Evolutionary conservation across 2,888 invertebrate genomes (phyloP).

Genomic region (Netelia virgata): DNA sequence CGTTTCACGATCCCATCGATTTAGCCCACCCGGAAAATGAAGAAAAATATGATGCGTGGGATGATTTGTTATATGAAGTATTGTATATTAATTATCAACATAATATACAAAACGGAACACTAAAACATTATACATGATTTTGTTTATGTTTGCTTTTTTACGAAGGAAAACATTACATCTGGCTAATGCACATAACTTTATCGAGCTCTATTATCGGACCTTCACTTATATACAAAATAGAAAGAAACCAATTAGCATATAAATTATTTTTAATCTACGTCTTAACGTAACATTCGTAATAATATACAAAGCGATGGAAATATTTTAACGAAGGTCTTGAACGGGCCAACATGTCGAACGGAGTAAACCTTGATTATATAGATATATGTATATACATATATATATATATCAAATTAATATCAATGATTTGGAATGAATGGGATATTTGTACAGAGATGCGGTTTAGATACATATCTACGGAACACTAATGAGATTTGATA

Average conservation of each 20-base stretch:
- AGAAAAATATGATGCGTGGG: neutral
- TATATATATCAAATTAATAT: constrained; percentile 28
- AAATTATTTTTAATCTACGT: constrained; percentile 72
- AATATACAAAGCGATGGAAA: constrained; percentile 76
- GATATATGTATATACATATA: constrained; percentile 45
- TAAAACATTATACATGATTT: constrained; percentile 72
- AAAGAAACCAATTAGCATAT: constrained; percentile 73
- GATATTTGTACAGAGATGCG: constrained; percentile 67
- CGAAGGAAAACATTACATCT: constrained; percentile 76
- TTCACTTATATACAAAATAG: constrained; percentile 70
- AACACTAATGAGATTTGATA: constrained; percentile 77
- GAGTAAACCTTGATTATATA: constrained; percentile 52
- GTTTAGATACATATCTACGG: constrained; percentile 72
- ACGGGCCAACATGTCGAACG: constrained; percentile 45
- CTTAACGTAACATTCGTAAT: constrained; percentile 75
- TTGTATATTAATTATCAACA: constrained; percentile 79
- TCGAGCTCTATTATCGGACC: constrained; percentile 70
- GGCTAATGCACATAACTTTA: constrained; percentile 72
- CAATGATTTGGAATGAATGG: constrained; percentile 74
- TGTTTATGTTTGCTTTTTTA: constrained; percentile 56
- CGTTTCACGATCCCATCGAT: neutral
- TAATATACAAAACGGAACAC: constrained; percentile 80
- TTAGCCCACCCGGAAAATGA: constrained; percentile 17
- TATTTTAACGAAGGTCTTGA: constrained; percentile 66
- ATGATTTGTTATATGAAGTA: constrained; percentile 72